Evolutionary conservation across 2,888 invertebrate genomes (phyloP).

Genomic region (Pollenia labialis): DNA sequence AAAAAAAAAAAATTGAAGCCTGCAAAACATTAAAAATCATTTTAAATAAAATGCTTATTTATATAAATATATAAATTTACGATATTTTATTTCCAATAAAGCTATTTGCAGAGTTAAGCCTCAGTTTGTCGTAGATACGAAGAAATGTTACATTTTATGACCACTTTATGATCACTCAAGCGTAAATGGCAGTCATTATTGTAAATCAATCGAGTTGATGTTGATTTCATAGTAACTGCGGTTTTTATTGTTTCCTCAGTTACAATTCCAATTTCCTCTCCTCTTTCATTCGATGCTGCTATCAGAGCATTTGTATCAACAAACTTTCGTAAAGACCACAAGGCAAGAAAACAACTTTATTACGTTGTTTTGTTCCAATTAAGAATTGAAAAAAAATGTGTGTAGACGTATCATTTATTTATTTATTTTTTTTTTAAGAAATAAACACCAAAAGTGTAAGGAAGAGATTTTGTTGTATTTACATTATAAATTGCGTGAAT

Average conservation of each 20-base stretch:
- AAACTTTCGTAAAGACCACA: background rate
- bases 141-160: slow-evolving; percentile 44
- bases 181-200: slow-evolving; percentile 77
- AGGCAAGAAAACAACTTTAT: background rate
- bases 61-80: slow-evolving; percentile 1
- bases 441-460: background rate
- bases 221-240: slow-evolving; percentile 70
- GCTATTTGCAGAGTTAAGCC: slow-evolving; percentile 38
- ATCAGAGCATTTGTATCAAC: background rate
- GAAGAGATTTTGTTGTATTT: slow-evolving; percentile 2
- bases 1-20: background rate
- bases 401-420: background rate
- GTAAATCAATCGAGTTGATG: slow-evolving; percentile 79
- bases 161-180: slow-evolving; percentile 70
- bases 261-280: slow-evolving; percentile 73
- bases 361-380: slow-evolving; percentile 4
- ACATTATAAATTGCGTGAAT: background rate
- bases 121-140: slow-evolving; percentile 3
- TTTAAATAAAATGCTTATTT: slow-evolving; percentile 27
- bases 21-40: slow-evolving; percentile 29
- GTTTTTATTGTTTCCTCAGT: slow-evolving; percentile 74
- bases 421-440: background rate
- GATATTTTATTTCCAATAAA: slow-evolving; percentile 36
- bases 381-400: background rate
- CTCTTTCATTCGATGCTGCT: slow-evolving; percentile 1